Conservation (phyloP, 2,888 invertebrate genomes). For the Hofmannophila pseudospretella region DNA sequence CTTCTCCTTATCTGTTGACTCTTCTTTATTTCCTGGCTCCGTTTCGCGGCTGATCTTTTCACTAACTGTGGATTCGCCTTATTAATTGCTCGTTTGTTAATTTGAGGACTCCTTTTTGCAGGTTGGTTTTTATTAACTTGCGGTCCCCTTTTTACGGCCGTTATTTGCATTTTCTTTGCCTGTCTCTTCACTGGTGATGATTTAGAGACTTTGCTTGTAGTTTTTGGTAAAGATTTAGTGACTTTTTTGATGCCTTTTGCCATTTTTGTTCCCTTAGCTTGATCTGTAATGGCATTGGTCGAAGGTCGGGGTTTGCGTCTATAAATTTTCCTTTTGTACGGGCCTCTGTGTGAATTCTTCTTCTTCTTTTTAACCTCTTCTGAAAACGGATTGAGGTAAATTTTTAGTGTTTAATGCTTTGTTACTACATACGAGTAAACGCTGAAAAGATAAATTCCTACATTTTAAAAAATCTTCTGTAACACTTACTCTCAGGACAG, state of each 20-base stretch:
- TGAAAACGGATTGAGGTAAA: too few species aligned
- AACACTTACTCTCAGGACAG: slow-evolving; percentile 44
- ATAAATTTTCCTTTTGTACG: neutral
- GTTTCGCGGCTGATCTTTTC: neutral
- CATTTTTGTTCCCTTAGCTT: neutral
- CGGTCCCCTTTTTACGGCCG: neutral
- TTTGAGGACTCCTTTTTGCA: neutral
- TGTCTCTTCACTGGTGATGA: neutral
- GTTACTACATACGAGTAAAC: too few species aligned
- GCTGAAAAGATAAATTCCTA: too few species aligned
- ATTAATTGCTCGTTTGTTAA: neutral
- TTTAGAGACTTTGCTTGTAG: neutral
- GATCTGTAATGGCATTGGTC: neutral
- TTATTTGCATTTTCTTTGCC: neutral
- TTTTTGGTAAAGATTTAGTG: neutral
- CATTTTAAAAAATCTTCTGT: too few species aligned
- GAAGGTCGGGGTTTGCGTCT: neutral
- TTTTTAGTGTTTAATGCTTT: too few species aligned
- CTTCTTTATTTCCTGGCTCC: neutral
- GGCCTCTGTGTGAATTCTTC: neutral
- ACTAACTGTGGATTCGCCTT: neutral
- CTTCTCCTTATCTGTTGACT: neutral
- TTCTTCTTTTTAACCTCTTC: neutral
- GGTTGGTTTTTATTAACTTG: neutral
- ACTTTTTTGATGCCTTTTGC: neutral